Evolutionary conservation across 2,113 vertebrate genomes (phyloP).

Genomic region (Malurus elegans): DNA sequence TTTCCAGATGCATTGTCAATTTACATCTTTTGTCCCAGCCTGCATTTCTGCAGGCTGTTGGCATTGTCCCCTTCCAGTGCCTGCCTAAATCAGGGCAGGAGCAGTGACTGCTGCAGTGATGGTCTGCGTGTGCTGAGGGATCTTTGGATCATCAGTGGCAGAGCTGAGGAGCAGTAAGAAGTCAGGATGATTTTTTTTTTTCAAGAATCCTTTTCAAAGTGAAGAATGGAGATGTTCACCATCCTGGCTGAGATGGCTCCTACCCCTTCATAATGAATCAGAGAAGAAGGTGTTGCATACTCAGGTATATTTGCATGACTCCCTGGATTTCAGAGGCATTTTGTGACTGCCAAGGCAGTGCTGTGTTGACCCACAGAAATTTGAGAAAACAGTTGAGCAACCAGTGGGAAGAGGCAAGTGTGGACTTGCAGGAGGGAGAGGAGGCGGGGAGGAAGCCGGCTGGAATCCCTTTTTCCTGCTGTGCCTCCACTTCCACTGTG

Average conservation of each 20-base stretch:
- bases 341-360: neutral
- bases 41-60: neutral
- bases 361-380: neutral
- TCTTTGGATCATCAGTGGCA: neutral
- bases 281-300: neutral
- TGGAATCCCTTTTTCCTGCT: neutral
- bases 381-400: conserved; percentile 27
- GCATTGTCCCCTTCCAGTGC: neutral
- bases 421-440: neutral
- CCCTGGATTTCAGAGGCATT: neutral
- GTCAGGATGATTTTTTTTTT: neutral
- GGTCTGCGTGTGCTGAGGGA: rapidly evolving
- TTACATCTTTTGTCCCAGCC: neutral
- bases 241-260: neutral
- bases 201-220: neutral
- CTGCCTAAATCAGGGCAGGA: neutral
- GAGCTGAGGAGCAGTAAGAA: neutral
- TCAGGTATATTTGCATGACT: neutral
- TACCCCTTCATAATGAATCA: neutral
- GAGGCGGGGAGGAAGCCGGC: neutral
- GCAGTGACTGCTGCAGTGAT: rapidly evolving
- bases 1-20: neutral
- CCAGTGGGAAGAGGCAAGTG: neutral
- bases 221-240: neutral
- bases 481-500: rapidly evolving